Conservation (phyloP, 2,797 vertebrate genomes). For the Notoglanidium macrostoma region DNA sequence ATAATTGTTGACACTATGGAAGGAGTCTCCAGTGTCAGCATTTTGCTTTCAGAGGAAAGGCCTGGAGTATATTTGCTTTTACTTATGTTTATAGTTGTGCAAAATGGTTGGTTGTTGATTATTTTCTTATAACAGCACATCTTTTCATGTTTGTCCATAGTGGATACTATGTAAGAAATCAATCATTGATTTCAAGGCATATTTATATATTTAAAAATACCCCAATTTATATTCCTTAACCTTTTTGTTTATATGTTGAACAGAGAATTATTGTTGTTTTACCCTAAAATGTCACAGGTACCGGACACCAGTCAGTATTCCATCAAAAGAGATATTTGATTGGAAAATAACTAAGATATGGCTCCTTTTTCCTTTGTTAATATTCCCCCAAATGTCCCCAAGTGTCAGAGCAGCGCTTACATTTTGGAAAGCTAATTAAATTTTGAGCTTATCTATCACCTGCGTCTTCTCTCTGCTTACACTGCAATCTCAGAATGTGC, state of each 20-base stretch:
- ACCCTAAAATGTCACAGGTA: background rate
- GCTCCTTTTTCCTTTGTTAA: background rate
- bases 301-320: background rate
- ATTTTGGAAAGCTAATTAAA: conserved; percentile 23
- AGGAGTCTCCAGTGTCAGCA: background rate
- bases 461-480: conserved; percentile 20
- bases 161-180: background rate
- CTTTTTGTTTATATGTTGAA: background rate
- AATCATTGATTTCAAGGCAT: background rate
- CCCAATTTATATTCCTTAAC: background rate
- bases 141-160: background rate
- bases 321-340: background rate
- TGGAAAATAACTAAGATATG: background rate
- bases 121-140: background rate
- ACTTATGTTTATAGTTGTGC: background rate
- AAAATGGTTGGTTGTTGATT: background rate
- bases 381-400: background rate
- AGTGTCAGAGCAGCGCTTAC: background rate
- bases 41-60: background rate
- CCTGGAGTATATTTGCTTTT: background rate
- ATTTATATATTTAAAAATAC: background rate
- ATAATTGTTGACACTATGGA: background rate
- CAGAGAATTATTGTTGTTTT: background rate
- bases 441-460: conserved; percentile 21
- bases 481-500: background rate